These are phyloP conservation scores for Camarhynchus parvulus DNA, from an alignment of 2,113 vertebrate species.

Conservation along the genomic window DNA sequence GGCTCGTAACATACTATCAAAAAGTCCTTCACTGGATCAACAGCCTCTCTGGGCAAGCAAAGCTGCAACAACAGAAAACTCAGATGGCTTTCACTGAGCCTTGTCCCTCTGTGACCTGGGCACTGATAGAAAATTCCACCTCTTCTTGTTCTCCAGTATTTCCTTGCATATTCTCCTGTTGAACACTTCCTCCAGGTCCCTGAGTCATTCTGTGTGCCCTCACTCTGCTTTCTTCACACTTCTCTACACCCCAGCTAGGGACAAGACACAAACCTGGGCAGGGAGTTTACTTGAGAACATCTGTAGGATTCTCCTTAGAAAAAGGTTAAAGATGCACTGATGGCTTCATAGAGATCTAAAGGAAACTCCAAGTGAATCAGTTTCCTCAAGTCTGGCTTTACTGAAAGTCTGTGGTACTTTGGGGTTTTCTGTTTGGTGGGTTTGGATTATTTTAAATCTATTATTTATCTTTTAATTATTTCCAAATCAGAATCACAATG, in stretches of 20 bases:
- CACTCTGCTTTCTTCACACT: neutral
- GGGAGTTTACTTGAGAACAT: neutral
- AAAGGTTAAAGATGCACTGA: neutral
- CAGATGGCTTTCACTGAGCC: neutral
- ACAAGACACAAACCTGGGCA: neutral
- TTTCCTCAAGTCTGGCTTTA: neutral
- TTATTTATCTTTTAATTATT: neutral
- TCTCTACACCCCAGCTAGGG: fast-evolving
- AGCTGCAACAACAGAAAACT: neutral
- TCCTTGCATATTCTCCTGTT: neutral
- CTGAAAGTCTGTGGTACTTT: neutral
- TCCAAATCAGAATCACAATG: neutral
- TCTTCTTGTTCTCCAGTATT: neutral
- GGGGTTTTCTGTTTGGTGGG: neutral
- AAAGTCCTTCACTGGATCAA: neutral
- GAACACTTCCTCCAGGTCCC: neutral
- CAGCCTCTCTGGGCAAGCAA: neutral
- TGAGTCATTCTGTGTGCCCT: neutral
- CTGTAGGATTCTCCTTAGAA: neutral
- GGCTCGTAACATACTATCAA: neutral
- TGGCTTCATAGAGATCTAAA: neutral
- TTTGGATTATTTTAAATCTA: neutral
- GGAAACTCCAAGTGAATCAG: neutral
- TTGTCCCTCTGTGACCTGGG: neutral
- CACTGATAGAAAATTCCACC: neutral